These are phyloP conservation scores for Chalcis sispes DNA, from an alignment of 2,888 invertebrate genomes.

Conservation along the genomic window DNA sequence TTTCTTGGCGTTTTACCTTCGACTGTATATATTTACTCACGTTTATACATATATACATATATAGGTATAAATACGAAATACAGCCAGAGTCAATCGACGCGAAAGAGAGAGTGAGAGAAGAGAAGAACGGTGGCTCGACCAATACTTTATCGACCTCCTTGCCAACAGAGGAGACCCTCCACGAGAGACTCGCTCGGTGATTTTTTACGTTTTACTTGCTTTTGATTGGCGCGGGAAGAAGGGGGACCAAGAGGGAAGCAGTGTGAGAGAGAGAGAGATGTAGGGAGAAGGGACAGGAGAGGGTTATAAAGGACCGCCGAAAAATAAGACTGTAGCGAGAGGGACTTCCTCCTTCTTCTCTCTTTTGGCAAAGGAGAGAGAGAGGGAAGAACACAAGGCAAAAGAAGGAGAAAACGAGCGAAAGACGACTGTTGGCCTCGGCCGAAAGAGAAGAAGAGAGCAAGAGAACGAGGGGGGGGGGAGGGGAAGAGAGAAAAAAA, in stretches of 20 bases:
- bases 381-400: slow-evolving; percentile 26
- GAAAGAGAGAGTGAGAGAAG: slow-evolving; percentile 27
- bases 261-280: slow-evolving; percentile 59
- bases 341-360: slow-evolving; percentile 63
- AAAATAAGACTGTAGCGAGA: slow-evolving; percentile 69
- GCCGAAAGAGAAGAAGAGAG: slow-evolving; percentile 26
- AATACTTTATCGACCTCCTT: slow-evolving; percentile 70
- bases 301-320: slow-evolving; percentile 73
- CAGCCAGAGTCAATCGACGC: slow-evolving; percentile 22
- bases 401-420: slow-evolving; percentile 35
- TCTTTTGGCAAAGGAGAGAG: slow-evolving; percentile 45
- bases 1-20: slow-evolving; percentile 21
- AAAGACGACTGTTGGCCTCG: neutral
- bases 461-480: slow-evolving; percentile 39
- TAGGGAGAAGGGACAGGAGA: slow-evolving; percentile 56
- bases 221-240: slow-evolving; percentile 70
- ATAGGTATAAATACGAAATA: no score
- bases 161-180: slow-evolving; percentile 69
- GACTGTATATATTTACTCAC: neutral
- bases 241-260: slow-evolving; percentile 46
- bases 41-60: neutral
- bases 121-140: slow-evolving; percentile 60
- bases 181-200: slow-evolving; percentile 69
- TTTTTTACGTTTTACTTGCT: slow-evolving; percentile 74
- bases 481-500: slow-evolving; percentile 39